A percentile compares a stretch with the other conserved stretches of the same genome.
phyloP scores from a whole-genome alignment of 2,113 vertebrate genomes.

The Geococcyx californianus region DNA sequence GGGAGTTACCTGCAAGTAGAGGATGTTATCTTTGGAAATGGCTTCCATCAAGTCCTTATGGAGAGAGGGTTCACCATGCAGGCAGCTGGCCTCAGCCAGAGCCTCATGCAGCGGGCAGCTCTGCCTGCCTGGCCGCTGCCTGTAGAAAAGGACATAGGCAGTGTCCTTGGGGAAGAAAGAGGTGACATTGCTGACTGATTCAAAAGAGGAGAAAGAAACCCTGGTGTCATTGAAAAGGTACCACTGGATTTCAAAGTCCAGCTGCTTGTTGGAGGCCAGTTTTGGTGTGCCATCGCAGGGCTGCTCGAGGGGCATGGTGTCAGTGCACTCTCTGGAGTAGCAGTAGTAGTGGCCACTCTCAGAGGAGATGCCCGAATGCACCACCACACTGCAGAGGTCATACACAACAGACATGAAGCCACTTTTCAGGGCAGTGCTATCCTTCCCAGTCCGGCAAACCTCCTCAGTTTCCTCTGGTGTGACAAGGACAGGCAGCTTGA shows the following conservation, averaged over 20 bases:
- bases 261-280: neutral
- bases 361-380: slow-evolving; percentile 81
- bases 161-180: slow-evolving; percentile 86
- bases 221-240: slow-evolving; percentile 85
- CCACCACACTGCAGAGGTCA: slow-evolving; percentile 81
- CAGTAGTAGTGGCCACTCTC: slow-evolving; percentile 86
- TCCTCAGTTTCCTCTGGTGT: slow-evolving; percentile 11
- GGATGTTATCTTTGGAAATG: slow-evolving; percentile 83
- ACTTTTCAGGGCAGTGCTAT: neutral
- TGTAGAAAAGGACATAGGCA: slow-evolving; percentile 82
- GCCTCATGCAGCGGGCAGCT: neutral
- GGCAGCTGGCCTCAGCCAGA: neutral
- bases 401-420: slow-evolving; percentile 68
- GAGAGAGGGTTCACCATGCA: slow-evolving; percentile 62
- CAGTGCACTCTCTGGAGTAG: slow-evolving; percentile 78
- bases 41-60: slow-evolving; percentile 84
- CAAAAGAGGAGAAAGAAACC: slow-evolving; percentile 83
- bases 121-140: slow-evolving; percentile 55
- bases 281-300: neutral
- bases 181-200: slow-evolving; percentile 82
- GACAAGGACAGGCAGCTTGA: slow-evolving; percentile 75
- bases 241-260: slow-evolving; percentile 79
- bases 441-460: neutral
- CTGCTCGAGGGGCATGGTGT: neutral
- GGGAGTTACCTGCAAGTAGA: slow-evolving; percentile 80